Evolutionary conservation across 2,888 invertebrate species (phyloP), one percentile per base, ranked within the genome.

Genomic region (Drosophila hamatofila): DNA sequence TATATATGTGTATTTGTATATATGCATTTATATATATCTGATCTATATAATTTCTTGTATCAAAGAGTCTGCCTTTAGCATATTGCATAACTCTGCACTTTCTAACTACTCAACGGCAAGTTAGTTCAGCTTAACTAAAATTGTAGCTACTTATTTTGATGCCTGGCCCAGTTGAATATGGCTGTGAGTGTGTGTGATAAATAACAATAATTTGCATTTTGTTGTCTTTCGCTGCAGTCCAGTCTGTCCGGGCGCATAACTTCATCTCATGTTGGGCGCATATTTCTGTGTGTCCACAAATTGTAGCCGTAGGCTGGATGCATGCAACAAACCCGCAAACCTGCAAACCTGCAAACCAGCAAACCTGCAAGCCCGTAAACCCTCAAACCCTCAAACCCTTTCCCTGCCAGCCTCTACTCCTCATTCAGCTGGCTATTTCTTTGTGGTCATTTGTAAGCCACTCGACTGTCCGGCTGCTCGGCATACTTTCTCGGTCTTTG

Each of bases 401-500:
- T 12, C 18, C 39, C 7, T 41, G 21, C 14, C 11, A 27, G 2
- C 27, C 30, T 30, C 30, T 30, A 46, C n/a, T n/a, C 25, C 48
- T 59, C 30, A 12, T 23, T 21, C 46, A 25, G 23, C 27, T 18
- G 39, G 39, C 46, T 14, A 11, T 60, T 35, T 18, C 62, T 46
- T 54, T 67, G 52, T 54, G 44, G 46, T 23, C 44, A 52, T 66
- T 54, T 66, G 54, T 67, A 54, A 67, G 54, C 39, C 67, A 41
- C 23, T 46, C 59, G 37, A 18, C 37, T 37, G 42, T 35, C 65
- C 51, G 41, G 37, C 51, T 57, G 58, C 16, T 39, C 57, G 52
- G 39, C 59, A 70, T 59, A 69, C 70, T 69, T 71, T 71, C 72
- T 55, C 55, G 55, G 51, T 54, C 39, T 63, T 56, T 55, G 62